Evolutionary conservation across 1,140 invertebrate genomes (phyloP).

Genomic region (Catajapyx aquilonaris): DNA sequence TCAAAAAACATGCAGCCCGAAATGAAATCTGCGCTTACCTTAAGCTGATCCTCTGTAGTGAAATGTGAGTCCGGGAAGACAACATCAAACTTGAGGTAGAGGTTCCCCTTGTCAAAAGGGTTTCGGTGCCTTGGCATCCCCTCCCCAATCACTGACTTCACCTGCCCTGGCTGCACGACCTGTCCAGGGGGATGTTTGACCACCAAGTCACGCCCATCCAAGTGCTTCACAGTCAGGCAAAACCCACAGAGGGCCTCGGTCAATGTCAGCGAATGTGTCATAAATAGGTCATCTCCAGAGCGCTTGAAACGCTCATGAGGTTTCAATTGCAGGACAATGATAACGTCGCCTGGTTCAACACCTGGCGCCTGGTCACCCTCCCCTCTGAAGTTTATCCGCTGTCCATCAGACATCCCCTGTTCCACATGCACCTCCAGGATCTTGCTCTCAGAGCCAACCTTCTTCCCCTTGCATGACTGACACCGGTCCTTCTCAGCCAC

Average conservation of each 20-base stretch:
- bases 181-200: conserved; percentile 47
- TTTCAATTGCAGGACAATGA: conserved; percentile 66
- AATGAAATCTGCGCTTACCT: conserved; percentile 18
- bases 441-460: conserved; percentile 53
- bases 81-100: conserved; percentile 72
- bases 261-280: conserved; percentile 47
- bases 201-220: conserved; percentile 60
- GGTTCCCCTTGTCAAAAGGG: conserved; percentile 60
- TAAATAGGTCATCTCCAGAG: conserved; percentile 48
- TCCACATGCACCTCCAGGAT: conserved; percentile 76
- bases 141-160: conserved; percentile 54
- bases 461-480: conserved; percentile 55
- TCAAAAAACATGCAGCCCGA: too few relatives aligned
- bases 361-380: conserved; percentile 80
- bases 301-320: conserved; percentile 56
- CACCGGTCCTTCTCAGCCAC: conserved; percentile 67
- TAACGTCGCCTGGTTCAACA: conserved; percentile 60
- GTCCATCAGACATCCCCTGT: conserved; percentile 71
- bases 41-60: conserved; percentile 37
- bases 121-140: conserved; percentile 78
- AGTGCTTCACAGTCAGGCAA: conserved; percentile 52
- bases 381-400: conserved; percentile 66
- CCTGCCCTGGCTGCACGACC: conserved; percentile 49
- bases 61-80: conserved; percentile 67
- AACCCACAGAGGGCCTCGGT: conserved; percentile 85